Percentiles rank a stretch among this genome's conserved stretches.
phyloP scores from a whole-genome alignment of 2,797 vertebrate genomes.

The Thamnophis elegans region DNA sequence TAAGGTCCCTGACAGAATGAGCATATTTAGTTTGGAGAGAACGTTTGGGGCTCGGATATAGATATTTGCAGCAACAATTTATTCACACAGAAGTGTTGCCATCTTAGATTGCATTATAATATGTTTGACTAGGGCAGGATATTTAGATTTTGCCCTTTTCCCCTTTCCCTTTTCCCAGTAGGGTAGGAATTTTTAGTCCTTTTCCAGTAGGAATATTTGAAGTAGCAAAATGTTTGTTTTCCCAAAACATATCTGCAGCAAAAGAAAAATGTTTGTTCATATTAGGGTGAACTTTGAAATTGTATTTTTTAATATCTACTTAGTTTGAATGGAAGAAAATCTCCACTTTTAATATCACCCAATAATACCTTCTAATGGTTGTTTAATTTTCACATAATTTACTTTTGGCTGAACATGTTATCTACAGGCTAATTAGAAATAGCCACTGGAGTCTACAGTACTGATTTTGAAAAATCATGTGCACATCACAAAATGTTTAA shows the following conservation, averaged over 20 bases:
- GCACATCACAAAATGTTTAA: neutral
- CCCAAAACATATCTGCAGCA: neutral
- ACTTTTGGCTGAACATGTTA: conserved; percentile 2
- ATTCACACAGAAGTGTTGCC: neutral
- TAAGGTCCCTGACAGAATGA: neutral
- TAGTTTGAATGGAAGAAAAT: neutral
- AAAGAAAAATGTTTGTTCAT: conserved; percentile 1
- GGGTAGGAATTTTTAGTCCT: neutral
- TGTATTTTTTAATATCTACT: neutral
- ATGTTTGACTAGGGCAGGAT: neutral
- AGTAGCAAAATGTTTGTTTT: neutral
- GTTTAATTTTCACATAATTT: conserved; percentile 14
- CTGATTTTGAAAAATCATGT: neutral
- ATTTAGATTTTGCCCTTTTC: no score
- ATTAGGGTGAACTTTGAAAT: neutral
- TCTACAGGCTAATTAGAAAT: neutral
- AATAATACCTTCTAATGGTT: neutral
- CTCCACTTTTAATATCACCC: neutral
- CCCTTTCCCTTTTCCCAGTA: neutral
- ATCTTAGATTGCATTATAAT: neutral
- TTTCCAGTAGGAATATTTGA: neutral
- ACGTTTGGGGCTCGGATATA: neutral
- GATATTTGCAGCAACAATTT: neutral
- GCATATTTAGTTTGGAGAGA: neutral
- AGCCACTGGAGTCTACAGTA: neutral